Conservation (phyloP, 1,140 invertebrate genomes). For the Neodiprion fabricii region DNA sequence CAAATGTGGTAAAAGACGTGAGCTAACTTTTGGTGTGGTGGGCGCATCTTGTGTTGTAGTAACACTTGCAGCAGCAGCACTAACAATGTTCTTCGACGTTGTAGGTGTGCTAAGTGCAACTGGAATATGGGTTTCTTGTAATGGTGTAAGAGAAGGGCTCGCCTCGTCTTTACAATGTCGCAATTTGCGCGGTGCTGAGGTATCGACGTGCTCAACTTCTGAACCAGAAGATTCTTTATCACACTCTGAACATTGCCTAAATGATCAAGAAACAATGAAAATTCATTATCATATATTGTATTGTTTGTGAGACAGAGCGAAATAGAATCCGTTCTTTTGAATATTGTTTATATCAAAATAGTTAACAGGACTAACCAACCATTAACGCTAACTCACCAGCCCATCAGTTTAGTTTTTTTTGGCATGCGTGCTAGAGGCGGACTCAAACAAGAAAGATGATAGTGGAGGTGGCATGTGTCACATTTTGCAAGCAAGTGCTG, state of each 20-base stretch:
- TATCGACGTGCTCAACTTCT: conserved; percentile 74
- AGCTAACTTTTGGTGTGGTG: conserved; percentile 52
- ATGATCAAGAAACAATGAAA: conserved; percentile 31
- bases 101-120: conserved; percentile 48
- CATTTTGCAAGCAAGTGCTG: conserved; percentile 92
- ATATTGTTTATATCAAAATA: conserved; percentile 4
- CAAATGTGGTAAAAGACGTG: not conserved
- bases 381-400: conserved; percentile 71
- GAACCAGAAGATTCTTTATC: conserved; percentile 82
- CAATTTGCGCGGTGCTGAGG: conserved; percentile 78
- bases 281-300: not conserved
- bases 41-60: conserved; percentile 37
- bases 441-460: conserved; percentile 92
- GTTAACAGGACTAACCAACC: conserved; percentile 3
- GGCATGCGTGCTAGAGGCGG: conserved; percentile 92
- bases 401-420: conserved; percentile 91
- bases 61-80: conserved; percentile 30
- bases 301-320: no score
- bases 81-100: conserved; percentile 36
- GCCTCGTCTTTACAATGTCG: conserved; percentile 74
- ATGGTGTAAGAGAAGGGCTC: conserved; percentile 37
- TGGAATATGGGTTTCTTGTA: conserved; percentile 45
- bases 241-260: conserved; percentile 87
- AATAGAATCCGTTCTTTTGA: no score
- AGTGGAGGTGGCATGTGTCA: conserved; percentile 91